phyloP scores from a whole-genome alignment of 2,888 invertebrate genomes.

The Buathra laborator region DNA sequence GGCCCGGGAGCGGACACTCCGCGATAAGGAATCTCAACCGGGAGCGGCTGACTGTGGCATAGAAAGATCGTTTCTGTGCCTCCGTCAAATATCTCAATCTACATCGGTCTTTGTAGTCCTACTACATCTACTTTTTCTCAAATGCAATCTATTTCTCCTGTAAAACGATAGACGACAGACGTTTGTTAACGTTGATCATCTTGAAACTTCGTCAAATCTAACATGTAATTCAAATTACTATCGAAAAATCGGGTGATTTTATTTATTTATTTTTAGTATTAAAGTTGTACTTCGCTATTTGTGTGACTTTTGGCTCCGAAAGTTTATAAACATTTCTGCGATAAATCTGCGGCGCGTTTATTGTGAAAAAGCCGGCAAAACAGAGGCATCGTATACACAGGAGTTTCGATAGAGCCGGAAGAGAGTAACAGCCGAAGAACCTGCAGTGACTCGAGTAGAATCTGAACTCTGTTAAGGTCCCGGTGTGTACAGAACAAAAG shows the following conservation, averaged over 20 bases:
- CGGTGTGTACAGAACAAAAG: conserved; percentile 66
- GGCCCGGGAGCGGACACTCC: conserved; percentile 58
- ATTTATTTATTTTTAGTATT: background rate
- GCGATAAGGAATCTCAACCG: conserved; percentile 69
- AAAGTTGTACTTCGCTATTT: background rate
- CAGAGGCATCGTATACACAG: background rate
- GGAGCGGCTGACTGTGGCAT: conserved; percentile 39
- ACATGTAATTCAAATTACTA: background rate
- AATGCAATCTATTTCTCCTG: conserved; percentile 31
- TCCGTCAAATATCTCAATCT: conserved; percentile 70
- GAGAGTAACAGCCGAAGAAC: conserved; percentile 49
- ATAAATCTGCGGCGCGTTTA: conserved; percentile 1
- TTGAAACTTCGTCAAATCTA: conserved; percentile 16
- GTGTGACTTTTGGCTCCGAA: background rate
- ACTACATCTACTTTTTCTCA: conserved; percentile 22
- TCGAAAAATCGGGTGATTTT: too few relatives aligned
- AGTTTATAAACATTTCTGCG: background rate
- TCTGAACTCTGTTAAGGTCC: conserved; percentile 37
- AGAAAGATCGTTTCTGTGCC: conserved; percentile 49
- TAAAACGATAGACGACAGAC: background rate
- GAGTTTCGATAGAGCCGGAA: conserved; percentile 47
- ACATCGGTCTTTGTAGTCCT: conserved; percentile 46
- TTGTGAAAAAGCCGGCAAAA: background rate
- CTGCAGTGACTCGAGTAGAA: conserved; percentile 39
- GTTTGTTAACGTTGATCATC: background rate